Conservation (phyloP, 2,888 invertebrate species). For the Conops quadrifasciatus region DNA sequence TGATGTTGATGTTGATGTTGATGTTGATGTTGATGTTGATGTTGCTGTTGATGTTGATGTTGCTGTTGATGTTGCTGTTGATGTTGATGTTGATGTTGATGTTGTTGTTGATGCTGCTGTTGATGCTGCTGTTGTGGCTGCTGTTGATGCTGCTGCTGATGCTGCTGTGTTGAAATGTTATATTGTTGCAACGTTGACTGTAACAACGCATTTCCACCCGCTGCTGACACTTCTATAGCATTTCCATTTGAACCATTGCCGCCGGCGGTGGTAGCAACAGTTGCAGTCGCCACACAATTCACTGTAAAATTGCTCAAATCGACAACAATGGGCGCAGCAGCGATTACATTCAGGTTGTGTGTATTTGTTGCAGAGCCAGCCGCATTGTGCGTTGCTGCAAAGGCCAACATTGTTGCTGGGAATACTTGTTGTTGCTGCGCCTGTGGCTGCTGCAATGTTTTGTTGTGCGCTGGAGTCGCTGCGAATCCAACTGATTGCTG, state of each 20-base stretch:
- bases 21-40: slow-evolving; percentile 25
- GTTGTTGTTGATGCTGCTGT: slow-evolving; percentile 39
- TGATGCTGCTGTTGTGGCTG: slow-evolving; percentile 37
- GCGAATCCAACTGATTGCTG: not conserved
- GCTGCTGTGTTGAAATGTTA: slow-evolving; percentile 23
- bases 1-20: slow-evolving; percentile 34
- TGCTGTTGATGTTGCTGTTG: slow-evolving; percentile 36
- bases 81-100: slow-evolving; percentile 39
- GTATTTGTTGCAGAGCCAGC: slow-evolving; percentile 50
- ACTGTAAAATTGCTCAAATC: slow-evolving; percentile 56
- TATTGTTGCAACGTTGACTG: slow-evolving; percentile 24
- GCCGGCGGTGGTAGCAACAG: slow-evolving; percentile 31
- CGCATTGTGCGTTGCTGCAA: slow-evolving; percentile 43
- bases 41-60: slow-evolving; percentile 33
- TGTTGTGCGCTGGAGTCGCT: slow-evolving; percentile 31
- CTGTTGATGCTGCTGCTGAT: slow-evolving; percentile 29
- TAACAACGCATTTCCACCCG: slow-evolving; percentile 5
- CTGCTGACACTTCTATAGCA: not conserved
- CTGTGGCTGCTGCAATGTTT: slow-evolving; percentile 20
- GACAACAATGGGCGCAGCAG: slow-evolving; percentile 55
- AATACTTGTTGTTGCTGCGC: slow-evolving; percentile 44
- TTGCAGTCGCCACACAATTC: slow-evolving; percentile 48
- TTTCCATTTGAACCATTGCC: slow-evolving; percentile 8
- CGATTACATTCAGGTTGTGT: slow-evolving; percentile 55
- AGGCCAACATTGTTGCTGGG: slow-evolving; percentile 43